A percentile compares a stretch with the other conserved stretches of the same genome.
Evolutionary conservation across 2,888 invertebrate species (phyloP).

Genomic region (Nesidiocoris tenuis): DNA sequence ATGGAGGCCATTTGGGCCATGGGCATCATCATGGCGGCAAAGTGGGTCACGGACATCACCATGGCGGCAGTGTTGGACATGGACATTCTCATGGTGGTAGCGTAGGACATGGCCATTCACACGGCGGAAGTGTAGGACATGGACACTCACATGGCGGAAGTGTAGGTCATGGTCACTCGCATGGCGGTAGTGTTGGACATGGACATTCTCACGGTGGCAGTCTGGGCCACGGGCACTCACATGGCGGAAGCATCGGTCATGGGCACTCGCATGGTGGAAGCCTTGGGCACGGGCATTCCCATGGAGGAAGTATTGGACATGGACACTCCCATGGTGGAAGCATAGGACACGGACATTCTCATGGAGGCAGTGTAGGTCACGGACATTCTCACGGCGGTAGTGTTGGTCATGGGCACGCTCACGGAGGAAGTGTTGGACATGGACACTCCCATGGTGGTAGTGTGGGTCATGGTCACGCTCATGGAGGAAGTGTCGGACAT

Average conservation of each 20-base stretch:
- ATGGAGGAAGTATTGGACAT: constrained; percentile 53
- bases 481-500: constrained; percentile 46
- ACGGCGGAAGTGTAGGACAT: constrained; percentile 49
- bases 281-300: constrained; percentile 67
- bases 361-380: constrained; percentile 51
- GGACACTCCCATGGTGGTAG: constrained; percentile 48
- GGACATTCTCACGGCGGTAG: constrained; percentile 49
- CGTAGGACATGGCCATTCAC: constrained; percentile 49
- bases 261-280: constrained; percentile 63
- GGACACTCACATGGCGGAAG: constrained; percentile 50
- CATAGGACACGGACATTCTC: constrained; percentile 51
- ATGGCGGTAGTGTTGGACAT: constrained; percentile 51
- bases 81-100: constrained; percentile 50
- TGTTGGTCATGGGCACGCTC: constrained; percentile 47
- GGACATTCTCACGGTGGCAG: constrained; percentile 51
- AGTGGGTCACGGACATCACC: constrained; percentile 50
- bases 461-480: constrained; percentile 48
- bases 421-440: constrained; percentile 47
- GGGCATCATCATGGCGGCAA: constrained; percentile 49
- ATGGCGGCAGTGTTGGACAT: constrained; percentile 49
- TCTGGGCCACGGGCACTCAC: constrained; percentile 50
- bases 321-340: constrained; percentile 47
- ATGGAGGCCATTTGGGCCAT: constrained; percentile 48
- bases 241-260: constrained; percentile 50
- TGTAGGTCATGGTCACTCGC: constrained; percentile 50